phyloP scores from a whole-genome alignment of 2,888 invertebrate species.

The Pogonocherus hispidulus region DNA sequence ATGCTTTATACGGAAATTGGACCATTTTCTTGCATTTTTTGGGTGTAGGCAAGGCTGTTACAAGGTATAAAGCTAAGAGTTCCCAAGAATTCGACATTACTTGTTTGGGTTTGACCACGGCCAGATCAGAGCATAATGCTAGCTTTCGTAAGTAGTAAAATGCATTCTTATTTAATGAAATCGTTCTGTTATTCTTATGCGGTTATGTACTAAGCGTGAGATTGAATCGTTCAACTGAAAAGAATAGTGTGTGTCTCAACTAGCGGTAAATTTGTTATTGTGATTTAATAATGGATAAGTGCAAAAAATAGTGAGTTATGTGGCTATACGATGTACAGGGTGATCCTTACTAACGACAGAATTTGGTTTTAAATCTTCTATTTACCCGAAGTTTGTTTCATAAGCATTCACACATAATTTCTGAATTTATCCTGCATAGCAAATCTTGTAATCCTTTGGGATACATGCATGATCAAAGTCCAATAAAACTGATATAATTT shows the following conservation, averaged over 20 bases:
- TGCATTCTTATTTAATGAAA: neutral
- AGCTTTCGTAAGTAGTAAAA: constrained; percentile 43
- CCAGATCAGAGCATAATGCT: constrained; percentile 48
- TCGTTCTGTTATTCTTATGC: neutral
- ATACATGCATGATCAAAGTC: too few species aligned
- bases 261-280: neutral
- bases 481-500: too few species aligned
- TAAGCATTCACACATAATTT: too few species aligned
- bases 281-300: neutral
- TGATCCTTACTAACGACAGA: too few species aligned
- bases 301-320: neutral
- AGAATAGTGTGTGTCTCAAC: neutral
- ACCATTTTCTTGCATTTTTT: constrained; percentile 43
- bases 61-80: constrained; percentile 52
- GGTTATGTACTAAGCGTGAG: neutral
- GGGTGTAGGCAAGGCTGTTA: constrained; percentile 56
- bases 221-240: neutral
- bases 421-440: too few species aligned
- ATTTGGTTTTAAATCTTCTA: too few species aligned
- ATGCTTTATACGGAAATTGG: constrained; percentile 32
- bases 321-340: neutral
- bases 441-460: too few species aligned
- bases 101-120: constrained; percentile 56
- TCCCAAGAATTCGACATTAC: constrained; percentile 52
- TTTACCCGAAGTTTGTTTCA: too few species aligned